Conservation (phyloP, 2,888 invertebrate genomes). For the Myopa tessellatipennis region DNA sequence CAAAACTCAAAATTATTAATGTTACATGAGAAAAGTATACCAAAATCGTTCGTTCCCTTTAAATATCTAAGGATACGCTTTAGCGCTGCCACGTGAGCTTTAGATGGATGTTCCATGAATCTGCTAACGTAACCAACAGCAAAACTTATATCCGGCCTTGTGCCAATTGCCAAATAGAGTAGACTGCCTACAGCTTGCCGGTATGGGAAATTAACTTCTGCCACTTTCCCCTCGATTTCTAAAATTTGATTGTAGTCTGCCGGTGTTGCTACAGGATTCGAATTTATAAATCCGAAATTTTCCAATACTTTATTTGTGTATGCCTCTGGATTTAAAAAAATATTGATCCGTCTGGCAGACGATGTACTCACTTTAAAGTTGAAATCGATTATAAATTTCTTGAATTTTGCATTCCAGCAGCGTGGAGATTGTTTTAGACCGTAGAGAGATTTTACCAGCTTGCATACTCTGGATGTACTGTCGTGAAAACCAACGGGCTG, state of each 20-base stretch:
- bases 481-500: conserved; percentile 42
- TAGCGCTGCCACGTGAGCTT: not conserved
- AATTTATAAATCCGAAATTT: conserved; percentile 26
- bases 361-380: conserved; percentile 44
- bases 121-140: not conserved
- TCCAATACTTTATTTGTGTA: too few species aligned
- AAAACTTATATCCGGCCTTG: conserved; percentile 2
- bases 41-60: not conserved
- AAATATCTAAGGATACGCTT: conserved; percentile 7
- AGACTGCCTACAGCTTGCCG: conserved; percentile 34
- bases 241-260: too few species aligned
- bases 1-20: not conserved
- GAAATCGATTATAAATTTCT: conserved; percentile 46
- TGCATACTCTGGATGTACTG: conserved; percentile 44
- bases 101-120: not conserved
- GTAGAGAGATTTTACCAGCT: conserved; percentile 46
- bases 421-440: conserved; percentile 48
- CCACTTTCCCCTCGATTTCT: not conserved
- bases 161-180: conserved; percentile 29
- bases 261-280: conserved; percentile 29
- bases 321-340: not conserved
- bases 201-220: conserved; percentile 20
- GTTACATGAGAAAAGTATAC: conserved; percentile 7
- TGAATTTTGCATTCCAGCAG: conserved; percentile 50
- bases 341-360: not conserved